phyloP scores from a whole-genome alignment of 2,797 vertebrate species.

The Cuculus canorus region DNA sequence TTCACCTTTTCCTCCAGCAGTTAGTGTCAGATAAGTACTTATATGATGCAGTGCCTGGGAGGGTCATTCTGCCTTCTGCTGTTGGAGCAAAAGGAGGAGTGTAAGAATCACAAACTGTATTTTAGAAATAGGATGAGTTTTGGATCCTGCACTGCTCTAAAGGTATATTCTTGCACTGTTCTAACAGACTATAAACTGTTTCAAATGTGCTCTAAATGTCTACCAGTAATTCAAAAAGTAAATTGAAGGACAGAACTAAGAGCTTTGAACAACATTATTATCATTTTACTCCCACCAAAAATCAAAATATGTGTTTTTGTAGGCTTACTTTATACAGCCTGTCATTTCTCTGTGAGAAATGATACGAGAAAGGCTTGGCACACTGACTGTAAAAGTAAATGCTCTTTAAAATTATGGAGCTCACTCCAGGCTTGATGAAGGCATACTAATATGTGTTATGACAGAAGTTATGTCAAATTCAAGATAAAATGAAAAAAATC shows the following conservation, averaged over 20 bases:
- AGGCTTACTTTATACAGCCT: slow-evolving; percentile 3
- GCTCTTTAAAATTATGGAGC: slow-evolving; percentile 31
- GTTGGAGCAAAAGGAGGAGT: neutral
- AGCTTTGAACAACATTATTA: neutral
- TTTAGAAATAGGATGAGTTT: neutral
- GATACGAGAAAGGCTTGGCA: slow-evolving; percentile 16
- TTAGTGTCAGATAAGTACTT: neutral
- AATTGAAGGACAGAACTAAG: neutral
- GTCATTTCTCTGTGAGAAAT: neutral
- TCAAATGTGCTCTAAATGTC: neutral
- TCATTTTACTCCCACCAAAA: neutral
- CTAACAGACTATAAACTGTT: neutral
- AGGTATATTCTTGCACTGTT: neutral
- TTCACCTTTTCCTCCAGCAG: neutral
- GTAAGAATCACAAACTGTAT: fast-evolving
- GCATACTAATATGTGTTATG: slow-evolving; percentile 51
- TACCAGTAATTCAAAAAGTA: neutral
- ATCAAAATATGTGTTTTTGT: neutral
- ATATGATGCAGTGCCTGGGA: neutral
- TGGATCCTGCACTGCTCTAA: neutral
- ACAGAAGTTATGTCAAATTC: slow-evolving; percentile 41
- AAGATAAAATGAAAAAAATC: slow-evolving; percentile 35
- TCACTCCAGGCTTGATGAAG: slow-evolving; percentile 19
- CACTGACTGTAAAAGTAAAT: slow-evolving; percentile 22
- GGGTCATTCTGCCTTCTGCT: neutral